Evolutionary conservation across 2,888 invertebrate genomes (phyloP), one percentile per base, ranked within the genome.

Genomic region (Crepidodera aurea): DNA sequence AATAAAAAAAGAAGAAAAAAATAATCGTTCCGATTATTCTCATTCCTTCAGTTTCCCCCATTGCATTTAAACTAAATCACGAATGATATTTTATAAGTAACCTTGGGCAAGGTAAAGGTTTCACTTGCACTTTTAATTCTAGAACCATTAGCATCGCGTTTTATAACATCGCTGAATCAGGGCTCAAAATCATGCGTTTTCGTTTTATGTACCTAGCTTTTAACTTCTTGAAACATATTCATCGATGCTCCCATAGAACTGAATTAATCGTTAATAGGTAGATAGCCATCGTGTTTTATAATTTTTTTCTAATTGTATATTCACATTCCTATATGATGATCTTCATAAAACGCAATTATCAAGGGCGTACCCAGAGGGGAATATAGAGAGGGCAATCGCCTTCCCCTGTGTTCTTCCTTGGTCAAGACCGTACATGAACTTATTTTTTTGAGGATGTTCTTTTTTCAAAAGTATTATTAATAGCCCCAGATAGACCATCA

Each of bases 271-370:
- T 63, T 70, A 70, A 70, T 70, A 67, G 68, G 62, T 46, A 68
- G 69, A 69, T 70, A 69, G 68, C 66, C 62, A 69, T 67, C 66
- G 59, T 64, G 69, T 51, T 61, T 62, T 59, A 67, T 67, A 54
- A 60, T 66, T 69, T 68, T 69, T 66, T 67, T 53, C 48, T 63
- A 67, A 68, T 68, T 63, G 66, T 53, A 62, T 62, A 61, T 69
- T 69, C 69, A 63, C 69, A 69, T 71, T 71, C 71, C 69, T 58
- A 46, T 54, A 53, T 65, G 68, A 69, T 69, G 69, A 71, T 69
- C 68, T 68, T 51, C 62, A 65, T 67, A 67, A 69, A 67, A 68
- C 56, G 66, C 65, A 69, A 69, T 70, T 70, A 69, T 44, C 44
- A 44, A n/a, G 13, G 7, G 44, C 44, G 44, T 44, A 19, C 44